These are phyloP conservation scores for Drosophila burlai DNA, from an alignment of 1,140 invertebrate species.

Conservation along the genomic window DNA sequence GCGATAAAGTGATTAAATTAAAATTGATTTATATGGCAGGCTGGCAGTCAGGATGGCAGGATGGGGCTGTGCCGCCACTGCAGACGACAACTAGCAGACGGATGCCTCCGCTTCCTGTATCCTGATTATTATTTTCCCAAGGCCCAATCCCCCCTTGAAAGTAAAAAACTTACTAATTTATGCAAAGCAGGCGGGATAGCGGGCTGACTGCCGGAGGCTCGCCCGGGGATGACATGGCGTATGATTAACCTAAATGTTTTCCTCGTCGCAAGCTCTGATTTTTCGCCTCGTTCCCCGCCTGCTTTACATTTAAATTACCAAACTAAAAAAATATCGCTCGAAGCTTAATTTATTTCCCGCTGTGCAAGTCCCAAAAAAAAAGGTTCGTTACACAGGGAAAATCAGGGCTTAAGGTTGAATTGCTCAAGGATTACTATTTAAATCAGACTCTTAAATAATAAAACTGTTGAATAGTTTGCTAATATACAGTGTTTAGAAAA, in stretches of 20 bases:
- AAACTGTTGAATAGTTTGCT: no score
- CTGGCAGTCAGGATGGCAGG: conserved; percentile 7
- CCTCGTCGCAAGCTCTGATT: conserved; percentile 40
- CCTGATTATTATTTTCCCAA: conserved; percentile 46
- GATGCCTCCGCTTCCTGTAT: conserved; percentile 28
- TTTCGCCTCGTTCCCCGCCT: conserved; percentile 27
- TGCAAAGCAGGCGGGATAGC: conserved; percentile 63
- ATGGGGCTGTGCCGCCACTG: conserved; percentile 12
- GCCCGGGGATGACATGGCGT: conserved; percentile 58
- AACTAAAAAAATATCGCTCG: conserved; percentile 66
- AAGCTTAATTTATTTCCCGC: conserved; percentile 53
- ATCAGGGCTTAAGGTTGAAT: no score
- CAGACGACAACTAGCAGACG: conserved; percentile 41
- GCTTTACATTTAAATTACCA: conserved; percentile 75
- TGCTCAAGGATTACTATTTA: not conserved
- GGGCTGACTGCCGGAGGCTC: conserved; percentile 22
- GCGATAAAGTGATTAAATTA: conserved; percentile 83
- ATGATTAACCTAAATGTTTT: conserved; percentile 77
- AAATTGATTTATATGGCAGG: conserved; percentile 76
- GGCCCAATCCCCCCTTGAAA: conserved; percentile 5
- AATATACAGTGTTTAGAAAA: rapidly evolving
- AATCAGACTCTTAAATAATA: rapidly evolving
- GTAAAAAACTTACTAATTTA: conserved; percentile 78
- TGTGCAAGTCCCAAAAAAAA: conserved; percentile 47
- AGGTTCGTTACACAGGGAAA: conserved; percentile 37